Base-by-base conservation (phyloP, 1,140 invertebrate species). In the Lerema accius region DNA sequence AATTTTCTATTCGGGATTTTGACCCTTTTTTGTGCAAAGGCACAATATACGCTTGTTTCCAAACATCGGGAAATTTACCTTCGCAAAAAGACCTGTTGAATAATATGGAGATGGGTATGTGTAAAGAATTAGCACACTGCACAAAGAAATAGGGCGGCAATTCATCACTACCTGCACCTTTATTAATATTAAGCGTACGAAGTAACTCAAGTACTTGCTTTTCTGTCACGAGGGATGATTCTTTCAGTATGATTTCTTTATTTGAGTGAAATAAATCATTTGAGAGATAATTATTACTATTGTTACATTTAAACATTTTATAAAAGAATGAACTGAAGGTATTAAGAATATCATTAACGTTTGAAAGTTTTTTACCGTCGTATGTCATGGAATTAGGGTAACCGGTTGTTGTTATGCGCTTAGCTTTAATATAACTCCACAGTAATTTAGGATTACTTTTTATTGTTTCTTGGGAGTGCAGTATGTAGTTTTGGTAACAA, bases 31-130 rank as follows among this genome's bases (percentile, higher is more conserved):
- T 64, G 16, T 64, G 23, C 10, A 58, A 49, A 16, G 63, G 63
- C 15, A 48, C 48, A n/a, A 64, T 58, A 35, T 58, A 15, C 37
- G 62, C 51, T 37, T 19, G 11, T 50, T 64, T 64, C 53, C 62
- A 64, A 6, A 26, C 15, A 4, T 3, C 1, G 10, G 43, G 43
- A n/a, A 45, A 45, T n/a, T 19, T 19, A 3, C 43, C 43, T 17
- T 45, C 43, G 9, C 6, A 10, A 11, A 45, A 3, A 19, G 16
- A 45, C 23, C 43, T 19, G 4, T 45, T 45, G 43, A 45, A 45
- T 19, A 45, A 10, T n/a, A 45, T 19, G 10, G 43, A 4, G 11
- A 45, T 45, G 6, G 43, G 43, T 45, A 19, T 23, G 7, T 0
- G 23, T 45, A 45, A 45, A 2, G 16, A 3, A 19, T 45, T 23